A percentile compares a stretch with the other conserved stretches of the same genome.
These are phyloP conservation scores for Leptopilina drosophilae DNA, from an alignment of 2,888 invertebrate species.

Conservation along the genomic window DNA sequence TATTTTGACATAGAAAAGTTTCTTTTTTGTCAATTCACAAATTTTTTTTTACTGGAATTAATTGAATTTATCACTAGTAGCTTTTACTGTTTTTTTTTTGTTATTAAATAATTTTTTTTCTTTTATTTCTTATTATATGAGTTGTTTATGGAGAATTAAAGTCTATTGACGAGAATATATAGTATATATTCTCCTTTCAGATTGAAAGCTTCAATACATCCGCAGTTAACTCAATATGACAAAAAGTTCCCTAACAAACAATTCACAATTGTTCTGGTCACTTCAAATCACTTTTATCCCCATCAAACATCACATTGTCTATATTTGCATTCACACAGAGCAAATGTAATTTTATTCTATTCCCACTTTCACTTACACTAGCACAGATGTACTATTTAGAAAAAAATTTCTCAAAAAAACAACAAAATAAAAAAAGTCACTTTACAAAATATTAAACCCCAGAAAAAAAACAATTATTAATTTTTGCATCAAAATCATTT, in stretches of 20 bases:
- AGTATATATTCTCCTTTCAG: neutral
- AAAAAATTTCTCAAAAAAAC: neutral
- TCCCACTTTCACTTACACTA: neutral
- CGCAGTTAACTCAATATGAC: constrained; percentile 4
- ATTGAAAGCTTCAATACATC: neutral
- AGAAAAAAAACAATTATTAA: too few relatives aligned
- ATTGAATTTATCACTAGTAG: too few relatives aligned
- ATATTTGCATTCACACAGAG: neutral
- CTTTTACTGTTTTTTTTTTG: neutral
- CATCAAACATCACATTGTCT: neutral
- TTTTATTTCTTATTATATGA: neutral
- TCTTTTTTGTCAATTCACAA: neutral
- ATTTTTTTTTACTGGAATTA: neutral
- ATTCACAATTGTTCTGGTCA: constrained; percentile 41
- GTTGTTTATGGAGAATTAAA: neutral
- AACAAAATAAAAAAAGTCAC: neutral
- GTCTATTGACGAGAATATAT: neutral
- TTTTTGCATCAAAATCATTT: too few relatives aligned
- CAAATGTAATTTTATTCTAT: neutral
- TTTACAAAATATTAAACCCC: too few relatives aligned
- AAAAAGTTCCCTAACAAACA: constrained; percentile 26
- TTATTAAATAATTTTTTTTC: neutral
- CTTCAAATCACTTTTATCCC: constrained; percentile 29
- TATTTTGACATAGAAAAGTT: neutral
- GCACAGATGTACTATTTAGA: too few relatives aligned